Base-by-base conservation (phyloP, 2,888 invertebrate species). In the Arrhopalites spinosus region DNA sequence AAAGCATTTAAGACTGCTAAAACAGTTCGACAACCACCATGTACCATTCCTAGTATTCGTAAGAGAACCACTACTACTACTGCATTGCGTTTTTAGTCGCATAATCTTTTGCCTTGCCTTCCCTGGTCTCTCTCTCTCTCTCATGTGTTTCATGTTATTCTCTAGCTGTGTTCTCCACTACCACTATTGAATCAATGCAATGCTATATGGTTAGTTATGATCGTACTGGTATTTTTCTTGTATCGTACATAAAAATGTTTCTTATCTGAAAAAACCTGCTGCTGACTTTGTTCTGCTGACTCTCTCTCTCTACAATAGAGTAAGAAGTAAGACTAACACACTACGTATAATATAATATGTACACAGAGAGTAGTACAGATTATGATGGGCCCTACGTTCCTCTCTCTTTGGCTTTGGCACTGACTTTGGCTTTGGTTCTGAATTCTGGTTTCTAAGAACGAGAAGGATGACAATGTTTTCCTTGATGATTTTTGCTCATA, bases 1-100 rank as follows among this genome's bases (percentile, higher is more conserved):
- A 36, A 36, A 36, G 36, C 36, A 36, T 36, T 36, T 36, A 36
- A 36, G 36, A 36, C 36, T 36, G 36, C 36, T 36, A 36, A 36
- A 36, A 36, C 36, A 36, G 36, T 36, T 36, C 36, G 36, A 36
- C 36, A 36, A 36, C 36, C 36, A 36, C 36, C 36, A 36, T 36
- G 3, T 3, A 36, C 36, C 11, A 36, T 36, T 7, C 36, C 3
- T 36, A 36, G 5, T 36, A 36, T 36, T 36, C 36, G 36, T 36
- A 36, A 36, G 36, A 36, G 11, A 36, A 36, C 5, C 3, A 36
- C 59, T 27, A 59, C 25, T 27, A 25, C n/a, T 8, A 59, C 59
- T 59, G 59, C 59, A 59, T 59, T 59, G 59, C 59, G 59, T 59
- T 59, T 53, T 59, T 59, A 59, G 59, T 59, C 59, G 59, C 59